Percentiles rank a stretch among this genome's conserved stretches.
Conservation (phyloP, 2,113 vertebrate genomes). For the Brachyhypopomus gauderio region DNA sequence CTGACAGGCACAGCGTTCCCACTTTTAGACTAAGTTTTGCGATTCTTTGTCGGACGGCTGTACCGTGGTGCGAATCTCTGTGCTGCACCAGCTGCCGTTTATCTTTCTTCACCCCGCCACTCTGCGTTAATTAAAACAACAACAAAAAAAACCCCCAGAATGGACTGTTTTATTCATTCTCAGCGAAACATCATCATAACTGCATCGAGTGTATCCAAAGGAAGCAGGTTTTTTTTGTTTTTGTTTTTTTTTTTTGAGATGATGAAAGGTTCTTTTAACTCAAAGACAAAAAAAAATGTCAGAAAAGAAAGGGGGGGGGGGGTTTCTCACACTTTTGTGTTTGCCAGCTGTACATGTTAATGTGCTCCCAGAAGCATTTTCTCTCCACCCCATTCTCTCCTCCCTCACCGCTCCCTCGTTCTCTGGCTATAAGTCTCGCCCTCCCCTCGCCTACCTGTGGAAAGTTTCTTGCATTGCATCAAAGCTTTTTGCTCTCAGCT, state of each 20-base stretch:
- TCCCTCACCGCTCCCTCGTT: constrained; percentile 65
- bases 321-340: constrained; percentile 57
- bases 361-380: constrained; percentile 69
- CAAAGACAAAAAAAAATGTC: constrained; percentile 58
- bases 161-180: constrained; percentile 55
- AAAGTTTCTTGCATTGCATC: constrained; percentile 78
- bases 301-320: constrained; percentile 47
- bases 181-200: constrained; percentile 68
- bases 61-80: constrained; percentile 16
- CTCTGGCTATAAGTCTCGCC: constrained; percentile 66
- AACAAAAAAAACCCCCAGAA: not conserved
- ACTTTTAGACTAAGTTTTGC: constrained; percentile 31
- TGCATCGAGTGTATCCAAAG: constrained; percentile 69
- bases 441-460: constrained; percentile 81
- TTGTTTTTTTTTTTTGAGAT: constrained; percentile 58
- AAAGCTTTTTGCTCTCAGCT: constrained; percentile 81
- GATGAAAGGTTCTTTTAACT: constrained; percentile 71
- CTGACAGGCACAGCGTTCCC: constrained; percentile 31
- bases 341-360: constrained; percentile 72
- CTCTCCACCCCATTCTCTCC: constrained; percentile 57
- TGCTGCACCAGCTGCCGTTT: constrained; percentile 36
- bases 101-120: too few relatives aligned
- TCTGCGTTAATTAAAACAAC: constrained; percentile 53
- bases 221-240: constrained; percentile 49
- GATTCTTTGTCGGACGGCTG: constrained; percentile 16